phyloP scores from a whole-genome alignment of 2,797 vertebrate species.

The Mormyrops attenuatus region DNA sequence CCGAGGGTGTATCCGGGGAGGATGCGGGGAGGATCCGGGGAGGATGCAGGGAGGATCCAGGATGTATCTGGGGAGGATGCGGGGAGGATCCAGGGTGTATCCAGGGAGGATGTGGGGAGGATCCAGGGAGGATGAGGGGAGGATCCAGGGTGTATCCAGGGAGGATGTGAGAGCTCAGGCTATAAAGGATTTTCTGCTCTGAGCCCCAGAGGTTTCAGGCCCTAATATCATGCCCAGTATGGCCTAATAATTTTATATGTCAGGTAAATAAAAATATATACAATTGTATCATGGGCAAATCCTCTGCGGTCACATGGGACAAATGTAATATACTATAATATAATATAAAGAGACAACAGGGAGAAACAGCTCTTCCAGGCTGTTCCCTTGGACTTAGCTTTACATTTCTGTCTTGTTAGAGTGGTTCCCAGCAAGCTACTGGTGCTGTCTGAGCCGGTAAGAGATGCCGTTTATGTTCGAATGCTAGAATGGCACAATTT shows the following conservation, averaged over 20 bases:
- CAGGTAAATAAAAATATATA: not conserved
- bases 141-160: too few species aligned
- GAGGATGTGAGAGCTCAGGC: not conserved
- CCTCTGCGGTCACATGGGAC: not conserved
- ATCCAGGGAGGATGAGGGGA: too few species aligned
- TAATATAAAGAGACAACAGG: not conserved
- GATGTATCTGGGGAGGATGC: too few species aligned
- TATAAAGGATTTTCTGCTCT: not conserved
- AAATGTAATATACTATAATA: not conserved
- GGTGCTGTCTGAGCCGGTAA: not conserved
- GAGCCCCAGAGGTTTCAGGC: not conserved
- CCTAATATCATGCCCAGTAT: not conserved
- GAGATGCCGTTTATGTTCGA: not conserved
- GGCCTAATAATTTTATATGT: not conserved
- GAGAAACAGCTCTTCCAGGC: not conserved
- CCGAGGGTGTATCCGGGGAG: too few species aligned
- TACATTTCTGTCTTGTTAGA: not conserved
- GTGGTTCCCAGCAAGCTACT: not conserved
- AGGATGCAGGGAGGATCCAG: too few species aligned
- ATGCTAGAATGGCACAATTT: not conserved
- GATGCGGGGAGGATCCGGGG: too few species aligned
- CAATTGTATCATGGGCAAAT: not conserved
- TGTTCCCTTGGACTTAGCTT: not conserved
- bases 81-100: too few species aligned
- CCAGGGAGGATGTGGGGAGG: too few species aligned